These are phyloP conservation scores for Chaenogobius annularis DNA, from an alignment of 2,113 vertebrate genomes.

Conservation along the genomic window DNA sequence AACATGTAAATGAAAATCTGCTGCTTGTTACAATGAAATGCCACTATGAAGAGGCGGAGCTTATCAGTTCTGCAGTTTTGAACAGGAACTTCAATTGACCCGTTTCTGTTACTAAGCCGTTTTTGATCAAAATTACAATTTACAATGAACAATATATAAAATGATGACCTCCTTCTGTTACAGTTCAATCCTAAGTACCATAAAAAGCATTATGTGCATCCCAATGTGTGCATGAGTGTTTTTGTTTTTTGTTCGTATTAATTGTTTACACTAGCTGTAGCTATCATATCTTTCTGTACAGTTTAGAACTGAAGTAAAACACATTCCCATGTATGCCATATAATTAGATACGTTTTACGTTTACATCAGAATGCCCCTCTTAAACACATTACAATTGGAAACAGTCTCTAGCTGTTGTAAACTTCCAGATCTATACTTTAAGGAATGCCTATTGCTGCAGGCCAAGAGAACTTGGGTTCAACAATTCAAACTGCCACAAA, in stretches of 20 bases:
- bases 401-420: constrained; percentile 17
- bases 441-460: constrained; percentile 50
- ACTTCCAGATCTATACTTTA: constrained; percentile 53
- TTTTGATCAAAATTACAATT: too few species aligned
- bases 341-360: constrained; percentile 29
- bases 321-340: background rate
- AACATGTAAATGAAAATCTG: too few species aligned
- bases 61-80: too few species aligned
- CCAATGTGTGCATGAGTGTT: background rate
- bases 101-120: too few species aligned
- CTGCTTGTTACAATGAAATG: too few species aligned
- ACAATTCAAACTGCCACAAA: constrained; percentile 59
- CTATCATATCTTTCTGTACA: constrained; percentile 24
- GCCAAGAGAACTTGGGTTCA: constrained; percentile 58
- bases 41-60: too few species aligned
- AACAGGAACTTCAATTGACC: too few species aligned
- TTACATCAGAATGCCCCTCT: constrained; percentile 25
- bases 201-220: too few species aligned
- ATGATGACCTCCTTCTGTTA: too few species aligned
- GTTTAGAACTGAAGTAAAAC: constrained; percentile 14
- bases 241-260: constrained; percentile 6
- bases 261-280: constrained; percentile 53
- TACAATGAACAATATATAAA: too few species aligned
- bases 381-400: constrained; percentile 44
- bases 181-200: too few species aligned